Percentiles rank a stretch among this genome's conserved stretches.
Evolutionary conservation across 2,888 invertebrate genomes (phyloP).

Genomic region (Saturnia japonica): DNA sequence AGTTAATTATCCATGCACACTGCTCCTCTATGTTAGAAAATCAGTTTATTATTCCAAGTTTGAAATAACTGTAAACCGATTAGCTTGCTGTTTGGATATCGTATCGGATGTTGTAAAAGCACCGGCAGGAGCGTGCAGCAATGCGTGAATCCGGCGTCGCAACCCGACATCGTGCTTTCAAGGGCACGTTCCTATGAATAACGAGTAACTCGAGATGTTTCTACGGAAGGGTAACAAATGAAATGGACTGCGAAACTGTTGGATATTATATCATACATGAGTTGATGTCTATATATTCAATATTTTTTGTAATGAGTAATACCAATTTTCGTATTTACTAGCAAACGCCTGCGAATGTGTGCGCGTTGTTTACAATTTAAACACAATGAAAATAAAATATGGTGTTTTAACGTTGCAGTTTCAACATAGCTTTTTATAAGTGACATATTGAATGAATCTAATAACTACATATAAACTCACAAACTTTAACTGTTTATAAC

Average conservation of each 20-base stretch:
- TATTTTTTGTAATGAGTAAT: too few species aligned
- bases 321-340: too few species aligned
- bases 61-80: neutral
- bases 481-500: neutral
- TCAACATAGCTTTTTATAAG: too few species aligned
- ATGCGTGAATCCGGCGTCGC: slow-evolving; percentile 7
- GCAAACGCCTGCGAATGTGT: too few species aligned
- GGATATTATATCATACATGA: neutral
- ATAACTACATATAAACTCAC: too few species aligned
- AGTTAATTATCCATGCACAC: too few species aligned
- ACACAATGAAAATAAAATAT: too few species aligned
- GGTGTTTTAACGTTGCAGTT: too few species aligned
- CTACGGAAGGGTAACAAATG: slow-evolving; percentile 1
- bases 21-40: too few species aligned
- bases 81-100: neutral
- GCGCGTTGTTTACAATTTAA: too few species aligned
- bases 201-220: slow-evolving; percentile 3
- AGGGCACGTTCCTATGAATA: slow-evolving; percentile 5
- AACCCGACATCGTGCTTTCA: neutral
- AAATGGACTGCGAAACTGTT: neutral
- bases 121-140: neutral
- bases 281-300: neutral
- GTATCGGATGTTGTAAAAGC: neutral
- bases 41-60: neutral
- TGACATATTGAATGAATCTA: too few species aligned